Base-by-base conservation (phyloP, 2,113 vertebrate genomes). In the Eclectus roratus region DNA sequence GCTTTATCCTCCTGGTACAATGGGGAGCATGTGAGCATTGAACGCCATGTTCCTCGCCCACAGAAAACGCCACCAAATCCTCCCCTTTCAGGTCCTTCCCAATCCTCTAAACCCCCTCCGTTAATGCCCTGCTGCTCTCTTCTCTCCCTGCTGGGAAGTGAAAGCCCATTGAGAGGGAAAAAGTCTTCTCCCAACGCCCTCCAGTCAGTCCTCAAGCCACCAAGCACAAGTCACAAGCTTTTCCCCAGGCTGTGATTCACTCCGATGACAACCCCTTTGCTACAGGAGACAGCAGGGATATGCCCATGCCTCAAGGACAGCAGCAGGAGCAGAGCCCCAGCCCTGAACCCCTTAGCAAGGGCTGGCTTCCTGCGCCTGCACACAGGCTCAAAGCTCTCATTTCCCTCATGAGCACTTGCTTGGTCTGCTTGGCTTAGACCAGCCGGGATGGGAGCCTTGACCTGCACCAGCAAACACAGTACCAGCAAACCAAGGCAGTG, bases 111-210 rank as follows among this genome's bases (percentile, higher is more conserved):
- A 74, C 41, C 43, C 39, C 52, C 53, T 46, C 5, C 0, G 80
- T 81, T 73, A 72, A 78, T 56, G 73, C 77, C 88, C 33, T 0
- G 2, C 91, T 82, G 70, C 78, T 87, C 66, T 52, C 60, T 52
- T 84, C 20, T 88, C 37, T 53, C 61, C 84, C 84, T 69, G 73
- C 74, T 29, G 63, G 53, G 83, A 88, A 74, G 80, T 19, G 41
- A 88, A 93, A 96, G 50, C 66, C 80, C 84, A 47, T 35, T 41
- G 76, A 88, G 87, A 55, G 13, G 76, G 55, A 74, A 60, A 80
- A 77, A 85, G 43, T n/a, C 82, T 83, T 94, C 72, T 80, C 35
- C 65, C 65, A 72, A 63, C 91, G 64, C 88, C 84, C 53, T 72
- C 37, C 69, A 72, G 73, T 76, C 63, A 56, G 29, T 84, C 55